A percentile compares a stretch with the other conserved stretches of the same genome.
Evolutionary conservation across 2,113 vertebrate species (phyloP).

Genomic region (Esox niger): DNA sequence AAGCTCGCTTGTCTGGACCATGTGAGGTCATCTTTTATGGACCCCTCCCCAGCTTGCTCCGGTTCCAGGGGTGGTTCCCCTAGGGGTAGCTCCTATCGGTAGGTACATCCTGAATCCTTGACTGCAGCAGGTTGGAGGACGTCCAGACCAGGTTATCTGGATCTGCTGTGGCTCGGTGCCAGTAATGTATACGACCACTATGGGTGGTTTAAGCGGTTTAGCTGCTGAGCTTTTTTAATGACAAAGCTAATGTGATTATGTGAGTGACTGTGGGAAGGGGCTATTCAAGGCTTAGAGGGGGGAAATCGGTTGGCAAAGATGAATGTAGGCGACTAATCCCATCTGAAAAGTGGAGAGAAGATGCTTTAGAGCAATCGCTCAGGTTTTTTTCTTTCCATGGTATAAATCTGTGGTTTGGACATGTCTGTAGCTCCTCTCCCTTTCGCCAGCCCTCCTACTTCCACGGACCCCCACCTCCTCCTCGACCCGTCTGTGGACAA

Average conservation of each 20-base stretch:
- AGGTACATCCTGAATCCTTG: neutral
- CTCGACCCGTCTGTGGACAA: conserved; percentile 73
- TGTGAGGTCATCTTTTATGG: no score
- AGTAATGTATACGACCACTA: conserved; percentile 93
- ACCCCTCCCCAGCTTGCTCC: no score
- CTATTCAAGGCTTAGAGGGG: conserved; percentile 89
- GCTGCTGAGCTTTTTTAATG: conserved; percentile 93
- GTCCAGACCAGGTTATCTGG: conserved; percentile 74
- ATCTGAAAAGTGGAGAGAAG: conserved; percentile 94
- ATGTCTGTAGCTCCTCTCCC: conserved; percentile 83
- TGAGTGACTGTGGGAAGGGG: conserved; percentile 91
- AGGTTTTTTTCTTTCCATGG: conserved; percentile 71
- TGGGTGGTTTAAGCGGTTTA: conserved; percentile 97
- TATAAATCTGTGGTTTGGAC: conserved; percentile 87
- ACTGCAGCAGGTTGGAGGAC: conserved; percentile 35
- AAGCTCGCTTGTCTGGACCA: no score
- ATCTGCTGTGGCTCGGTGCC: conserved; percentile 76
- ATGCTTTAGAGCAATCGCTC: conserved; percentile 84
- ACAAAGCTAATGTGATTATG: conserved; percentile 99
- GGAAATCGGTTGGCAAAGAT: conserved; percentile 98
- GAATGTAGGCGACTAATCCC: conserved; percentile 98
- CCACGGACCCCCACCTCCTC: conserved; percentile 71
- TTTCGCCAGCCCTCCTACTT: conserved; percentile 20
- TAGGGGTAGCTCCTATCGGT: conserved; percentile 19
- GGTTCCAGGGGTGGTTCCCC: no score